Evolutionary conservation across 2,888 invertebrate species (phyloP).

Genomic region (Artemia sinica): DNA sequence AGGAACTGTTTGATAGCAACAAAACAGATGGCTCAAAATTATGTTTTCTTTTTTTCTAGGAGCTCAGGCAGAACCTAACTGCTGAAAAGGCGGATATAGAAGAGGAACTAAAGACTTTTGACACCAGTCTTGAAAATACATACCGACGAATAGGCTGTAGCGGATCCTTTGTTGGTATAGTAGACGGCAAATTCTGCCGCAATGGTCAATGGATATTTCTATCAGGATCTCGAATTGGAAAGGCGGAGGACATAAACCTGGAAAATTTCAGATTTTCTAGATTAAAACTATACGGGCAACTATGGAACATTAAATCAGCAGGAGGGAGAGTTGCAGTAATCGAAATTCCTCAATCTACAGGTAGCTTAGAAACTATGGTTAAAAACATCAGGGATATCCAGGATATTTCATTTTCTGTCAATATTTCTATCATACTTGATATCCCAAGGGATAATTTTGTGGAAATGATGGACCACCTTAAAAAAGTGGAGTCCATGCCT

Average conservation of each 20-base stretch:
- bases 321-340: background rate
- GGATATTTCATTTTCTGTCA: background rate
- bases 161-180: background rate
- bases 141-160: background rate
- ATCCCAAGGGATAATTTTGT: background rate
- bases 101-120: background rate
- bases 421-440: background rate
- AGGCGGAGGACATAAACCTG: background rate
- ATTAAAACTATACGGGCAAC: background rate
- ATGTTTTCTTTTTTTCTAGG: background rate
- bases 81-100: background rate
- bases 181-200: slow-evolving; percentile 8
- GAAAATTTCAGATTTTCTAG: background rate
- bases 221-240: background rate
- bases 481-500: background rate
- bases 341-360: background rate
- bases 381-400: background rate
- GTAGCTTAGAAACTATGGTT: background rate
- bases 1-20: too few species aligned
- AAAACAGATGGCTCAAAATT: too few species aligned
- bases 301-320: slow-evolving; percentile 9
- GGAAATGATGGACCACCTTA: background rate
- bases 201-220: background rate
- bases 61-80: background rate
- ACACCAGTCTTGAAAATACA: background rate